Evolutionary conservation across 2,888 invertebrate genomes (phyloP), one percentile per base, ranked within the genome.

Genomic region (Pristionchus japonicus): DNA sequence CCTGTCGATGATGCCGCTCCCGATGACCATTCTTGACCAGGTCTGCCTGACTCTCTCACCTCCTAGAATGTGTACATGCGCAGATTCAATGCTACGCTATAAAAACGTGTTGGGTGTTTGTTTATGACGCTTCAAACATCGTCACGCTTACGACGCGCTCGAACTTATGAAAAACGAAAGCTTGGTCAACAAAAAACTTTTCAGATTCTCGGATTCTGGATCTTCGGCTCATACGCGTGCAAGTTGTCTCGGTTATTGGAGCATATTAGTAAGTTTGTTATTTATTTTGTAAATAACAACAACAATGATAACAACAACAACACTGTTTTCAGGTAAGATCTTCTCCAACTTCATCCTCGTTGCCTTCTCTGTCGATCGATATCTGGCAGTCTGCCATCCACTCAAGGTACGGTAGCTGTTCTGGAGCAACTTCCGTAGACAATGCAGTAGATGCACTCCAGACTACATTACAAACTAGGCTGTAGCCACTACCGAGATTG

Each of bases 21-120:
- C 94, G 47, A 93, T 94, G 93, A 93, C 94, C 31, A 94, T 94
- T 64, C 91, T 93, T n/a, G 94, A 94, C 83, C 93, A 94, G 91
- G 91, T 93, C 67, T 1, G 6, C 20, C n/a, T n/a, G n/a, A n/a
- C n/a, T n/a, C n/a, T n/a, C n/a, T n/a, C n/a, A n/a, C n/a, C n/a
- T n/a, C n/a, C n/a, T n/a, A n/a, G n/a, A n/a, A n/a, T n/a, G n/a
- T n/a, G n/a, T n/a, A n/a, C n/a, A n/a, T n/a, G n/a, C n/a, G n/a
- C n/a, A n/a, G n/a, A n/a, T n/a, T n/a, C n/a, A n/a, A n/a, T n/a
- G n/a, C n/a, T n/a, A n/a, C n/a, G n/a, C n/a, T n/a, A 34, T 20
- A 52, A 52, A 1, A 52, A 52, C 20, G n/a, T n/a, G n/a, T n/a
- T n/a, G n/a, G n/a, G n/a, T n/a, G n/a, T n/a, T n/a, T n/a, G n/a